A percentile compares a stretch with the other conserved stretches of the same genome.
phyloP scores from a whole-genome alignment of 2,888 invertebrate genomes.

The Synanthedon formicaeformis region DNA sequence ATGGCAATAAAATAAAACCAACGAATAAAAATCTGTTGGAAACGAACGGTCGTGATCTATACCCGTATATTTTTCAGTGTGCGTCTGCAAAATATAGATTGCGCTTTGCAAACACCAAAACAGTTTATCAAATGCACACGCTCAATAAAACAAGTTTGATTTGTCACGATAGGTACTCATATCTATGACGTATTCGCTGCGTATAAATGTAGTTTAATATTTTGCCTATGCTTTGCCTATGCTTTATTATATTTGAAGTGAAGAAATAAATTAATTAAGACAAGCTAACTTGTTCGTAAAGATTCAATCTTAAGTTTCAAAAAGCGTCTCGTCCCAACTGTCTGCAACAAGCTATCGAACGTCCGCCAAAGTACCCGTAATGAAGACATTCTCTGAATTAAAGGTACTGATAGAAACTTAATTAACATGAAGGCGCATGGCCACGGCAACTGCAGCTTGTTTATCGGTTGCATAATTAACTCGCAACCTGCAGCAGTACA shows the following conservation, averaged over 20 bases:
- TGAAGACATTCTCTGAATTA: constrained; percentile 1
- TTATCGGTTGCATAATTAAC: constrained; percentile 41
- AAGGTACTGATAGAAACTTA: constrained; percentile 14
- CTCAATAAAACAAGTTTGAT: not conserved
- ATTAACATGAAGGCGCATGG: constrained; percentile 34
- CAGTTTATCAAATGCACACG: not conserved
- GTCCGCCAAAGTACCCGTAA: constrained; percentile 3
- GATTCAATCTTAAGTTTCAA: too few species aligned
- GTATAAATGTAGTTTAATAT: too few species aligned
- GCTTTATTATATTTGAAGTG: too few species aligned
- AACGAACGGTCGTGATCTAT: constrained; percentile 4
- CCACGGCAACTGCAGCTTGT: constrained; percentile 21
- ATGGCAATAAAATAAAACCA: constrained; percentile 9
- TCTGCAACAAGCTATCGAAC: not conserved
- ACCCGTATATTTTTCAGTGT: not conserved
- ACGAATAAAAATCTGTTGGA: constrained; percentile 6
- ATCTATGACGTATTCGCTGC: too few species aligned
- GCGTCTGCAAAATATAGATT: not conserved
- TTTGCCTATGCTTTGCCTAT: too few species aligned
- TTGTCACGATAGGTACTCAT: too few species aligned
- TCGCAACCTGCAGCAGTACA: not conserved
- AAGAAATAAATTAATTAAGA: too few species aligned
- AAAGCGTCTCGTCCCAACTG: too few species aligned
- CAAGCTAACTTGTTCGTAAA: too few species aligned
- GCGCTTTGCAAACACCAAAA: not conserved